Base-by-base conservation (phyloP, 2,113 vertebrate genomes). In the Oreamnos americanus region DNA sequence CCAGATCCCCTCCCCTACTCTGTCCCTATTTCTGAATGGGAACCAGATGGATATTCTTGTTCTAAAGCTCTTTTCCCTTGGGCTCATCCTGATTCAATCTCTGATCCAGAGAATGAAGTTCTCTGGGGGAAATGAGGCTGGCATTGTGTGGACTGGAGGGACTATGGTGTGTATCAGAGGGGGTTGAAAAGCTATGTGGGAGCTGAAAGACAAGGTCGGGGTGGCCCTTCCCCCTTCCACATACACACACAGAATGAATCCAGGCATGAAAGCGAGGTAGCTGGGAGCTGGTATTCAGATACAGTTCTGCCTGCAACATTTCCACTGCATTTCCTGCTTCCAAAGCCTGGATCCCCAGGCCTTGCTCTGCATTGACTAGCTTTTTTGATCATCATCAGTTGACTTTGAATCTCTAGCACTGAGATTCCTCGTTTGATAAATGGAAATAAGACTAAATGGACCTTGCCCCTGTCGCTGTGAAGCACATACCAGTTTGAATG, bases 31-130 rank as follows among this genome's bases (percentile, higher is more conserved):
- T 89, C 57, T 96, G 85, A 76, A 81, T 91, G 92, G 64, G 58
- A 87, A 83, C 92, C 97, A 98, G 97, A 98, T 97, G 95, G 94
- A n/a, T 91, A 86, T 60, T 98, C 76, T 91, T 96, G 45, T 94
- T 96, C 88, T 89, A 95, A 97, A 96, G 53, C 81, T 84, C 79
- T 36, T 89, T 62, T 96, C 88, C 96, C 89, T 90, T 87, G 87
- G 94, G 62, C 58, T 93, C 82, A 95, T 78, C 49, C 92, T 97
- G 79, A 97, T 97, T 95, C 55, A 92, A 89, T 97, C 43, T 97
- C 67, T 64, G 55, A 93, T 83, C 57, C 60, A 84, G 67, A 91
- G 25, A 94, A 57, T 55, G 67, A 81, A 43, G 16, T 89, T 94
- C 90, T 57, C 67, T 62, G 45, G 88, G 78, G 86, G 89, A 84